Evolutionary conservation across 2,797 vertebrate genomes (phyloP).

Genomic region (Eupleurogrammus muticus): DNA sequence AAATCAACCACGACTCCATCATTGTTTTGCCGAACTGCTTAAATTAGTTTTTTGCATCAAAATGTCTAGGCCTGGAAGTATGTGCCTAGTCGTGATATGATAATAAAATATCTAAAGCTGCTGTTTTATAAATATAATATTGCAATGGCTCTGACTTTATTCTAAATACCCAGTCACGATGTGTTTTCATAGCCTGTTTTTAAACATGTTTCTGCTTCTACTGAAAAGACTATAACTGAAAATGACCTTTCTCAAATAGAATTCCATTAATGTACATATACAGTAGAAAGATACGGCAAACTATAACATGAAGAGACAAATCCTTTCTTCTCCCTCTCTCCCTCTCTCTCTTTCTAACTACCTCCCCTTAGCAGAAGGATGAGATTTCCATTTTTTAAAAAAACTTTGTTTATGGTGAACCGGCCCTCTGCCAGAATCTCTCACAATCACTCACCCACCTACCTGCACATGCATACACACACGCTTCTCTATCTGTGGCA

Average conservation of each 20-base stretch:
- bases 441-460: slow-evolving; percentile 55
- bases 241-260: neutral
- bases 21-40: neutral
- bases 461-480: slow-evolving; percentile 44
- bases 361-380: slow-evolving; percentile 37
- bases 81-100: neutral
- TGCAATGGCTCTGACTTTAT: neutral
- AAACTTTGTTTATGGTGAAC: slow-evolving; percentile 62
- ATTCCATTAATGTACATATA: neutral
- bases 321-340: neutral
- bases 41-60: neutral
- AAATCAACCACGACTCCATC: neutral
- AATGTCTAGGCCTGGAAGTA: too few relatives aligned
- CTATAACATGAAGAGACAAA: too few relatives aligned
- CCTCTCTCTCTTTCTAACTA: neutral
- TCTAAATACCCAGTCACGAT: neutral
- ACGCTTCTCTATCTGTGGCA: slow-evolving; percentile 50
- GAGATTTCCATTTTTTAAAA: slow-evolving; percentile 50
- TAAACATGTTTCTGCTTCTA: too few relatives aligned
- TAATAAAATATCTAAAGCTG: neutral
- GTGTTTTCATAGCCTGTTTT: neutral
- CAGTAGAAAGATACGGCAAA: neutral
- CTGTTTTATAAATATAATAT: neutral
- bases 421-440: slow-evolving; percentile 50
- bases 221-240: neutral